phyloP scores from a whole-genome alignment of 2,888 invertebrate genomes.

The Plagodis dolabraria region DNA sequence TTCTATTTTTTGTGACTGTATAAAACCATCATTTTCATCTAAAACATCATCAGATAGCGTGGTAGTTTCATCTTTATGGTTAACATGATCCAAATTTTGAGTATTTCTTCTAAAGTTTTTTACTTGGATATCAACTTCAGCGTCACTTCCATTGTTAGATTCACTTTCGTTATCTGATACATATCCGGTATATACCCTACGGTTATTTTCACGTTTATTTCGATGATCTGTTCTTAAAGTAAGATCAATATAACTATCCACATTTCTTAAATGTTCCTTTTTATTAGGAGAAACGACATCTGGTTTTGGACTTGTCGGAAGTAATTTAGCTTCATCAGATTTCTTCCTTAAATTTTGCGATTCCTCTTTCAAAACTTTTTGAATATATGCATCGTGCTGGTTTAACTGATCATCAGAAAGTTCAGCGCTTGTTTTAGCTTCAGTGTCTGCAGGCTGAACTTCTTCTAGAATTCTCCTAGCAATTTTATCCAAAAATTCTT shows the following conservation, averaged over 20 bases:
- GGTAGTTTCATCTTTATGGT: slow-evolving; percentile 1
- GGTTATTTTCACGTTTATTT: not conserved
- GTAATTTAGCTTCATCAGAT: slow-evolving; percentile 16
- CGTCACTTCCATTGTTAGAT: slow-evolving; percentile 2
- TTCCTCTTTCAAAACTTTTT: slow-evolving; percentile 61
- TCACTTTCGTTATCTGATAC: slow-evolving; percentile 3
- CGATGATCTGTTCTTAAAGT: slow-evolving; percentile 12
- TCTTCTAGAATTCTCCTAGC: slow-evolving; percentile 64
- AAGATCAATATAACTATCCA: slow-evolving; percentile 7
- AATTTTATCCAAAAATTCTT: slow-evolving; percentile 61
- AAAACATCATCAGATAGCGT: not conserved
- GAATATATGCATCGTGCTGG: slow-evolving; percentile 56
- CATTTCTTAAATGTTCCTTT: slow-evolving; percentile 1
- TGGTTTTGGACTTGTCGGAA: slow-evolving; percentile 11
- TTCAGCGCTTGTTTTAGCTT: slow-evolving; percentile 45
- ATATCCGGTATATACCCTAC: slow-evolving; percentile 9
- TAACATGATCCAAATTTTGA: slow-evolving; percentile 1
- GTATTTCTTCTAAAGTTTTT: slow-evolving; percentile 24
- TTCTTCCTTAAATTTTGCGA: slow-evolving; percentile 44
- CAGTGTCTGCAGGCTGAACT: slow-evolving; percentile 45
- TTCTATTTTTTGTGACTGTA: not conserved
- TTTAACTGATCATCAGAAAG: slow-evolving; percentile 55
- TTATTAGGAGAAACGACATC: slow-evolving; percentile 1
- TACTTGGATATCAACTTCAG: slow-evolving; percentile 36
- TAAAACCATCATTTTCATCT: not conserved